phyloP scores from a whole-genome alignment of 35 echinoderm and acorn worm genomes.

The Acanthaster planci region DNA sequence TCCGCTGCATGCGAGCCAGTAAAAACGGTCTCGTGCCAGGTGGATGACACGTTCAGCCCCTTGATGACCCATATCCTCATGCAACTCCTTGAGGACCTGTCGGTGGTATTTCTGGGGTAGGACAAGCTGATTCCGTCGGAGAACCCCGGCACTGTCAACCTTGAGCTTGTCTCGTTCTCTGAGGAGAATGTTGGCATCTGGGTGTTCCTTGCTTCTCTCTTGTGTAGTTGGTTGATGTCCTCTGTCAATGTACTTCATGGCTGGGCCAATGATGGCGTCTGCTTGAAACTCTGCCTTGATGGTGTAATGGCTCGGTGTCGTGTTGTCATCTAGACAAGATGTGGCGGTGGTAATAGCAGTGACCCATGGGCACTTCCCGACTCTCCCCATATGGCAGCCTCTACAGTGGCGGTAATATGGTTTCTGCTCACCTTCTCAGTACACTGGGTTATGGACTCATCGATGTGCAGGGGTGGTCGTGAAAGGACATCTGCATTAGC shows the following conservation, averaged over 20 bases:
- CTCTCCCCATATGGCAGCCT: too few species aligned
- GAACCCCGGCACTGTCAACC: background rate
- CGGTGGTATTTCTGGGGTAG: constrained; percentile 24
- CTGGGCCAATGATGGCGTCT: background rate
- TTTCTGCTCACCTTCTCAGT: too few species aligned
- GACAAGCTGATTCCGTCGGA: constrained; percentile 24
- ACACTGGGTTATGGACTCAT: too few species aligned
- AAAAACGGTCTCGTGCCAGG: constrained; percentile 64
- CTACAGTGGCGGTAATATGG: too few species aligned
- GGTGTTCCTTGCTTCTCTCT: background rate
- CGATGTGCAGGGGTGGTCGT: constrained; percentile 22
- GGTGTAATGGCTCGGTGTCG: too few species aligned
- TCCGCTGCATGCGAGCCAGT: too few species aligned
- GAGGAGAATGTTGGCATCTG: background rate
- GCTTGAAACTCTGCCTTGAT: background rate
- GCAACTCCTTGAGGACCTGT: constrained; percentile 43
- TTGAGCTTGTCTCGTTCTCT: constrained; percentile 36
- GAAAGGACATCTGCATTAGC: constrained; percentile 62
- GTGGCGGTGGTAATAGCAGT: too few species aligned
- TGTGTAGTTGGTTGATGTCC: background rate
- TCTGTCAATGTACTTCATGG: background rate
- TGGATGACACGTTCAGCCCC: constrained; percentile 39
- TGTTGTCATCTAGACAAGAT: too few species aligned
- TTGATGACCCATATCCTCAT: constrained; percentile 64
- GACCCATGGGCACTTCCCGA: too few species aligned